Percentiles rank a stretch among this genome's conserved stretches.
Conservation (phyloP, 2,113 vertebrate genomes). For the Agelaius phoeniceus region DNA sequence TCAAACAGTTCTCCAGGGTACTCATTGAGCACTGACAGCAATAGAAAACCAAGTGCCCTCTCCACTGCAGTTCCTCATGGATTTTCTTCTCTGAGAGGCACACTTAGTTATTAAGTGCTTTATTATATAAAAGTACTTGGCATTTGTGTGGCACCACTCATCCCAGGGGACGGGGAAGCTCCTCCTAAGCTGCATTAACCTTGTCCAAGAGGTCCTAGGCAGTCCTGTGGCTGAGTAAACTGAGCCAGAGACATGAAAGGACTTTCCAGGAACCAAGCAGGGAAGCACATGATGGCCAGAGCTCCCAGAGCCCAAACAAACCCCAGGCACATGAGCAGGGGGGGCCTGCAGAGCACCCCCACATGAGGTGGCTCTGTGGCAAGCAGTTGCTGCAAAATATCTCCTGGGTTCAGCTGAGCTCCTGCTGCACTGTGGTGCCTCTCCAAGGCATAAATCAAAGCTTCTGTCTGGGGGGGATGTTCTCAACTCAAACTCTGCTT, state of each 20-base stretch:
- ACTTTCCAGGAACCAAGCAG: neutral
- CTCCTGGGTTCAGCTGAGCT: neutral
- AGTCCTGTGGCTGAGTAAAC: neutral
- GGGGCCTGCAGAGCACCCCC: neutral
- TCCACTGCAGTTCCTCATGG: neutral
- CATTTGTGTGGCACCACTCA: neutral
- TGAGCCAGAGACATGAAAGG: neutral
- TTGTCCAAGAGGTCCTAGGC: neutral
- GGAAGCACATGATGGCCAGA: neutral
- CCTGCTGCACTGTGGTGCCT: neutral
- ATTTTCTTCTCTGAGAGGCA: neutral
- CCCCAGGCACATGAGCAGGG: accelerated
- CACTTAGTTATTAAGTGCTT: slow-evolving; percentile 5
- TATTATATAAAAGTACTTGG: neutral
- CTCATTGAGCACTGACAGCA: neutral
- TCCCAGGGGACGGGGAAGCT: neutral
- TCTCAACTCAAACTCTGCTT: accelerated
- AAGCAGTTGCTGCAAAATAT: neutral
- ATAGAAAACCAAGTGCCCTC: neutral
- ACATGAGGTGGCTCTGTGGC: accelerated
- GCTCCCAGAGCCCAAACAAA: neutral
- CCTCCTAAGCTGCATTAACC: neutral
- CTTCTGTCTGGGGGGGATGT: accelerated
- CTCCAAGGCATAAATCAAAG: neutral
- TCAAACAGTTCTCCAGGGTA: neutral